A percentile compares a stretch with the other conserved stretches of the same genome.
Conservation (phyloP, 2,888 invertebrate genomes). For the Cremastinae sp. region DNA sequence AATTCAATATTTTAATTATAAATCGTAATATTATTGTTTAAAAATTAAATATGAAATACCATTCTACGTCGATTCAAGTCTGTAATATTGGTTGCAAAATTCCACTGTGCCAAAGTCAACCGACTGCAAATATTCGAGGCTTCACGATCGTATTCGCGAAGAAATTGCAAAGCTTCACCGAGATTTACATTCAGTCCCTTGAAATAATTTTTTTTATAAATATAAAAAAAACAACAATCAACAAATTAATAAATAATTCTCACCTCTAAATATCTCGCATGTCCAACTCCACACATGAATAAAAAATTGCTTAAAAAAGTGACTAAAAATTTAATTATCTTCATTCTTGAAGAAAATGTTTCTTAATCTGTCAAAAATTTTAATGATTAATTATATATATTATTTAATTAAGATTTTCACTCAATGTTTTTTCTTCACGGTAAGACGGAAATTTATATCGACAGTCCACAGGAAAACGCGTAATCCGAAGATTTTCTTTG, state of each 20-base stretch:
- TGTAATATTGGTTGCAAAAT: constrained; percentile 89
- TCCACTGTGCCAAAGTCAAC: constrained; percentile 88
- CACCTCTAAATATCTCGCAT: constrained; percentile 74
- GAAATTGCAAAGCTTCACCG: constrained; percentile 86
- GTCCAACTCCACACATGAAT: constrained; percentile 42
- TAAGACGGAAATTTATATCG: constrained; percentile 16
- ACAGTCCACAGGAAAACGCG: constrained; percentile 30
- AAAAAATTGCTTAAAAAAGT: constrained; percentile 37
- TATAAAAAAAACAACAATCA: constrained; percentile 4
- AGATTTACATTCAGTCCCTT: constrained; percentile 86
- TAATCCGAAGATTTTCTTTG: not conserved
- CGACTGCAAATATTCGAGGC: constrained; percentile 87
- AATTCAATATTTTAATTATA: too few relatives aligned
- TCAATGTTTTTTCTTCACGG: not conserved
- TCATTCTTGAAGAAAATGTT: constrained; percentile 43
- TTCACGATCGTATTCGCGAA: constrained; percentile 87
- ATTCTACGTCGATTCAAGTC: constrained; percentile 86
- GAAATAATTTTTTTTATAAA: constrained; percentile 65
- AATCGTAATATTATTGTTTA: not conserved
- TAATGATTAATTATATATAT: too few relatives aligned
- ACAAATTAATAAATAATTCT: constrained; percentile 32
- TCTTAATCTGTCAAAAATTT: not conserved
- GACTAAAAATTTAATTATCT: constrained; percentile 40
- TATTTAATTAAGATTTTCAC: not conserved
- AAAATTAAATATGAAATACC: too few relatives aligned